phyloP scores from a whole-genome alignment of 2,797 vertebrate species.

The Otus scops region DNA sequence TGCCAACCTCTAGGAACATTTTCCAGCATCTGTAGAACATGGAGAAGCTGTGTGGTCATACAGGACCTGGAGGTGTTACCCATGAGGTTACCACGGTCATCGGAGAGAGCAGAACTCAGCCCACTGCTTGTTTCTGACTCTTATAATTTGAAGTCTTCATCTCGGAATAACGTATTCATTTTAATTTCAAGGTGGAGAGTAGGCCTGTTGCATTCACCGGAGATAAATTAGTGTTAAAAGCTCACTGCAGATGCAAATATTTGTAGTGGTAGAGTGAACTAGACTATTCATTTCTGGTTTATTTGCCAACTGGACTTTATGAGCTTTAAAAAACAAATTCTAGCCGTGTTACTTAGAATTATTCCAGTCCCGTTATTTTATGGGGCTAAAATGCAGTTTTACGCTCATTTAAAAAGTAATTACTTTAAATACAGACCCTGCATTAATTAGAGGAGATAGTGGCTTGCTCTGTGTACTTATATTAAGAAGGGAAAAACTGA shows the following conservation, averaged over 20 bases:
- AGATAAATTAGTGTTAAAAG: neutral
- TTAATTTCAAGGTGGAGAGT: neutral
- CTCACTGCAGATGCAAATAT: neutral
- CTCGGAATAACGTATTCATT: neutral
- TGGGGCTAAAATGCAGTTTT: neutral
- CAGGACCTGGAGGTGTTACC: fast-evolving
- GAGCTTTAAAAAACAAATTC: neutral
- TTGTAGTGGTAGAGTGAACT: neutral
- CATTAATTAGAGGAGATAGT: neutral
- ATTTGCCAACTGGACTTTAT: neutral
- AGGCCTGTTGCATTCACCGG: neutral
- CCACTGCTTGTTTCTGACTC: fast-evolving
- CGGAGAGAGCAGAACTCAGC: neutral
- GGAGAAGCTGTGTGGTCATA: neutral
- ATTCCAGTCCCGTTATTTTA: neutral
- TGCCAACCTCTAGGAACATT: neutral
- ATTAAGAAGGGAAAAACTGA: neutral
- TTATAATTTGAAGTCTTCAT: neutral
- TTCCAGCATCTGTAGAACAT: fast-evolving
- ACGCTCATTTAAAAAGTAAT: neutral
- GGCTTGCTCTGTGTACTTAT: neutral
- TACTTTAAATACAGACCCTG: neutral
- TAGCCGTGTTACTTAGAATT: neutral
- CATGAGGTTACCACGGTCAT: fast-evolving
- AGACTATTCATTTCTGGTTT: neutral